A percentile compares a stretch with the other conserved stretches of the same genome.
phyloP scores from a whole-genome alignment of 2,797 vertebrate species.

The Natrix natrix region DNA sequence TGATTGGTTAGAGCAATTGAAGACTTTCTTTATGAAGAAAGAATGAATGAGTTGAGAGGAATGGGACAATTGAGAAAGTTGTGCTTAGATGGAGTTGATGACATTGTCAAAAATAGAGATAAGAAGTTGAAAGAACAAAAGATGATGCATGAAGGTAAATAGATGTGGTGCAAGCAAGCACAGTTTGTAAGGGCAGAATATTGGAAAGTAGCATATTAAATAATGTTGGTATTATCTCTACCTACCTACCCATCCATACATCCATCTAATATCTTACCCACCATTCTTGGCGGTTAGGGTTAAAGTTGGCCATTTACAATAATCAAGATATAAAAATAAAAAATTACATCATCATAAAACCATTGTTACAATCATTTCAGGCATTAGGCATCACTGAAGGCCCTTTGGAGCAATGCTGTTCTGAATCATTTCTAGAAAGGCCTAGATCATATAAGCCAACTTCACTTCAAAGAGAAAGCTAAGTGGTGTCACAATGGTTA shows the following conservation, averaged over 20 bases:
- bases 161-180: background rate
- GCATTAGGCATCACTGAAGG: background rate
- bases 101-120: background rate
- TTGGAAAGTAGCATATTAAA: background rate
- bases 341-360: background rate
- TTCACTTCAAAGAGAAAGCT: background rate
- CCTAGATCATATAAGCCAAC: background rate
- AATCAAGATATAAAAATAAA: background rate
- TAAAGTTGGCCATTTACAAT: background rate
- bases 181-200: background rate
- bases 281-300: background rate
- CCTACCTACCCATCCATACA: too few relatives aligned
- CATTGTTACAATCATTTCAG: background rate
- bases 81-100: background rate
- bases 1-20: background rate
- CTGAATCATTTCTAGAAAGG: background rate
- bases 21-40: background rate
- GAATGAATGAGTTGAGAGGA: background rate
- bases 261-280: background rate
- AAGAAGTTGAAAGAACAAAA: background rate
- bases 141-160: background rate
- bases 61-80: background rate
- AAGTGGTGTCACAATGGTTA: background rate
- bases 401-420: background rate
- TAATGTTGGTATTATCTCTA: background rate